Evolutionary conservation across 2,113 vertebrate species (phyloP), one percentile per base, ranked within the genome.

Genomic region (Sminthopsis crassicaudata): DNA sequence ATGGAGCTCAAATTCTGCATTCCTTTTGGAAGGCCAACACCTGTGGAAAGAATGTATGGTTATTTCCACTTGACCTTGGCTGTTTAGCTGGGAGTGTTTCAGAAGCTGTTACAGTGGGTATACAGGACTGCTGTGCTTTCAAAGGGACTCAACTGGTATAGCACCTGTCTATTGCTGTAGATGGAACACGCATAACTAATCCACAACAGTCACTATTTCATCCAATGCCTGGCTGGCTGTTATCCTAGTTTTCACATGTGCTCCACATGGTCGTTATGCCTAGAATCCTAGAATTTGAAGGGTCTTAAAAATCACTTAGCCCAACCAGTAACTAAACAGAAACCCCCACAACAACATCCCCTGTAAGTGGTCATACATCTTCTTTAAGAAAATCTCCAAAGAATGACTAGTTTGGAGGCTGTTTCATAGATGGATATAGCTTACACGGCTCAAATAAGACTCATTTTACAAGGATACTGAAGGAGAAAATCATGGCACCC

Each of bases 1-100:
- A 97, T 97, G 96, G 94, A 97, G 95, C 97, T 97, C 96, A 95
- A 95, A 95, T 97, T 96, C 97, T 97, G 97, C 96, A 97, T 98
- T 97, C 97, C 97, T 97, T 94, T 92, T n/a, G 26, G 92, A 93
- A 97, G 93, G 94, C 96, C 97, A 95, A 96, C 97, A 97, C 97
- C 97, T 98, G 97, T 94, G 96, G 54, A 95, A 96, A 95, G 97
- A 97, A 97, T 97, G 96, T 90, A 91, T n/a, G 91, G 91, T 93
- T 92, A 92, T 94, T 97, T 94, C 95, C 96, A 97, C 96, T 97
- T 97, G 97, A 97, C 97, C 96, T 97, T 97, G 52, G 2, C 36
- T 57, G 67, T 25, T 36, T 91, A 55, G 76, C 76, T 48, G 89
- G 91, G 92, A 1, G 51, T 88, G 76, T 67, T 48, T 25, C 96